Evolutionary conservation across 2,888 invertebrate species (phyloP).

Genomic region (Mimachlamys varia): DNA sequence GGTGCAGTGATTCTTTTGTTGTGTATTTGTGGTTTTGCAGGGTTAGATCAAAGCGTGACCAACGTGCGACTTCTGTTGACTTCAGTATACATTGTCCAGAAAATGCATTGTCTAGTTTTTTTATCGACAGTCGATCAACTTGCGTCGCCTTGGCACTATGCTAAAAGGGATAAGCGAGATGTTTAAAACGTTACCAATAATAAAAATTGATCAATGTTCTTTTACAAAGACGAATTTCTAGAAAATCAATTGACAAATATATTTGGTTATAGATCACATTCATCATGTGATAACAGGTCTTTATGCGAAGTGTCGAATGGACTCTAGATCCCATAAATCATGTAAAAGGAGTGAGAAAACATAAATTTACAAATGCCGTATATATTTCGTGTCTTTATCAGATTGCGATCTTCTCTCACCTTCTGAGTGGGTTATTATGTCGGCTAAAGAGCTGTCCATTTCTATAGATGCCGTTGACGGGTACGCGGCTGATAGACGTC

Average conservation of each 20-base stretch:
- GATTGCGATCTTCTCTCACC: constrained; percentile 21
- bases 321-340: constrained; percentile 5
- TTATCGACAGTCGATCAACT: not conserved
- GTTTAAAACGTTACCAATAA: not conserved
- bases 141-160: not conserved
- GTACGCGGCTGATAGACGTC: not conserved
- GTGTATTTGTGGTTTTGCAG: not conserved
- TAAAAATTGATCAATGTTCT: constrained; percentile 18
- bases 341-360: not conserved
- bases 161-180: not conserved
- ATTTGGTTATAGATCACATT: not conserved
- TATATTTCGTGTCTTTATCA: not conserved
- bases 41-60: not conserved
- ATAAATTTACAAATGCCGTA: constrained; percentile 29
- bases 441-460: constrained; percentile 31
- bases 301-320: not conserved
- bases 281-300: not conserved
- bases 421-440: constrained; percentile 27
- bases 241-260: constrained; percentile 31
- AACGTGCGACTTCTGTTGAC: not conserved
- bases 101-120: not conserved
- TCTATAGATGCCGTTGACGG: not conserved
- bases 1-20: not conserved
- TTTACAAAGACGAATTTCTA: not conserved
- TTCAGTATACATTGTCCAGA: not conserved